Evolutionary conservation across 2,113 vertebrate genomes (phyloP).

Genomic region (Cranoglanis bouderius): DNA sequence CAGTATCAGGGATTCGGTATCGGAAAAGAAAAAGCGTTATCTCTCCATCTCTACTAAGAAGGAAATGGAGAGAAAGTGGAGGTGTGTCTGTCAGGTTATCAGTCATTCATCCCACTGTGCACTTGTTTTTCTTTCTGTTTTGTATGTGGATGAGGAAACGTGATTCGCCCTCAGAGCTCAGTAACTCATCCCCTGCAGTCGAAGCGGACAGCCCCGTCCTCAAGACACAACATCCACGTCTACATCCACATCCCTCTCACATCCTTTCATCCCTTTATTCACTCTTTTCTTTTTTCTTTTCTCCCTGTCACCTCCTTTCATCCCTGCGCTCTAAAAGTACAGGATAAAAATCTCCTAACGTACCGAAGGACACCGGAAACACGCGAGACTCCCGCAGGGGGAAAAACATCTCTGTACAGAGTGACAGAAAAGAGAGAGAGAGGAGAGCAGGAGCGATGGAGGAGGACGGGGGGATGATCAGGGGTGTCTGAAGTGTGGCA

Average conservation of each 20-base stretch:
- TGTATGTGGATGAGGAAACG: slow-evolving; percentile 64
- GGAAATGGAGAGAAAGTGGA: not conserved
- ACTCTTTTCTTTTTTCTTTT: not conserved
- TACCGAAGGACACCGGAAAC: slow-evolving; percentile 16
- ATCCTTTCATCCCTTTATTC: slow-evolving; percentile 6
- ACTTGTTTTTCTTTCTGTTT: not conserved
- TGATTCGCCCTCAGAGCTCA: slow-evolving; percentile 68
- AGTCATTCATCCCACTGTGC: not conserved
- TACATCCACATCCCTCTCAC: not conserved
- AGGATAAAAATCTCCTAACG: slow-evolving; percentile 46
- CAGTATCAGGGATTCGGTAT: not conserved
- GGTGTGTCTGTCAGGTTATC: not conserved
- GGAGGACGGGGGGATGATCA: not conserved
- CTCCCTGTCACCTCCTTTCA: slow-evolving; percentile 51
- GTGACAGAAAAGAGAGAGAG: not conserved
- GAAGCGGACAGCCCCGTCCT: slow-evolving; percentile 72
- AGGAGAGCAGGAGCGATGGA: not conserved
- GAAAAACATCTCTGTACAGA: slow-evolving; percentile 55
- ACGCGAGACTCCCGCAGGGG: slow-evolving; percentile 7
- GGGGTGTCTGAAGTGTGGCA: slow-evolving; percentile 34
- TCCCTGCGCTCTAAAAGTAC: slow-evolving; percentile 45
- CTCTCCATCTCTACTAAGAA: not conserved
- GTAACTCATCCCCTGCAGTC: slow-evolving; percentile 76
- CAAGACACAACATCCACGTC: slow-evolving; percentile 64
- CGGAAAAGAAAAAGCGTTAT: not conserved